A percentile compares a stretch with the other conserved stretches of the same genome.
phyloP scores from a whole-genome alignment of 1,140 invertebrate species.

The Leptinotarsa defecta region DNA sequence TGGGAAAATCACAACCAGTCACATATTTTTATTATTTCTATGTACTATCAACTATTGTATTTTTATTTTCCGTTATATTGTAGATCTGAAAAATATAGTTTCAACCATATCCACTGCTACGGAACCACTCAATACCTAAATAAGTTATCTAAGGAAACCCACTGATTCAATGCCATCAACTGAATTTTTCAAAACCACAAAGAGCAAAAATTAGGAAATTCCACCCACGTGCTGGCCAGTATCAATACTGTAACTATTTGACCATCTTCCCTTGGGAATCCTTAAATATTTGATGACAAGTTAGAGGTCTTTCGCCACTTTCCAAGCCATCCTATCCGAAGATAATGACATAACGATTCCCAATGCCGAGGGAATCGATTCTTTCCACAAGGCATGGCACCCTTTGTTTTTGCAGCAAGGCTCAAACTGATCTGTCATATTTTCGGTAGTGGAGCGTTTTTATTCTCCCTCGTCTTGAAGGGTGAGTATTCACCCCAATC shows the following conservation, averaged over 20 bases:
- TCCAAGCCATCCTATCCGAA: not conserved
- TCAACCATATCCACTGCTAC: not conserved
- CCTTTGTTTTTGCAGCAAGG: not conserved
- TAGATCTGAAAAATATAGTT: too few species aligned
- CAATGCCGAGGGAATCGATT: not conserved
- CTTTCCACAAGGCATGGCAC: not conserved
- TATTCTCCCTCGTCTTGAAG: conserved; percentile 21
- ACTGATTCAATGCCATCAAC: conserved; percentile 17
- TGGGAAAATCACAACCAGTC: too few species aligned
- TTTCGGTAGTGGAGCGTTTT: conserved; percentile 28
- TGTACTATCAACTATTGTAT: too few species aligned
- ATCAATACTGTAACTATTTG: conserved; percentile 45
- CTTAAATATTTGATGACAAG: conserved; percentile 55
- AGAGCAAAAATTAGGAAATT: conserved; percentile 27
- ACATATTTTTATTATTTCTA: too few species aligned
- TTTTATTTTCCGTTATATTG: too few species aligned
- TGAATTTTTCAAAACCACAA: conserved; percentile 18
- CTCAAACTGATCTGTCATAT: conserved; percentile 19
- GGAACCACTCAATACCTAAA: conserved; percentile 7
- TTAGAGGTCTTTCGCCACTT: conserved; percentile 50
- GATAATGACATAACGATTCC: not conserved
- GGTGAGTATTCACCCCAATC: conserved; percentile 22
- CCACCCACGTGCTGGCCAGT: conserved; percentile 28
- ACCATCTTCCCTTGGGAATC: conserved; percentile 41
- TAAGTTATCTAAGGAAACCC: conserved; percentile 10